A percentile compares a stretch with the other conserved stretches of the same genome.
Conservation (phyloP, 2,113 vertebrate genomes). For the Ramphastos sulfuratus region DNA sequence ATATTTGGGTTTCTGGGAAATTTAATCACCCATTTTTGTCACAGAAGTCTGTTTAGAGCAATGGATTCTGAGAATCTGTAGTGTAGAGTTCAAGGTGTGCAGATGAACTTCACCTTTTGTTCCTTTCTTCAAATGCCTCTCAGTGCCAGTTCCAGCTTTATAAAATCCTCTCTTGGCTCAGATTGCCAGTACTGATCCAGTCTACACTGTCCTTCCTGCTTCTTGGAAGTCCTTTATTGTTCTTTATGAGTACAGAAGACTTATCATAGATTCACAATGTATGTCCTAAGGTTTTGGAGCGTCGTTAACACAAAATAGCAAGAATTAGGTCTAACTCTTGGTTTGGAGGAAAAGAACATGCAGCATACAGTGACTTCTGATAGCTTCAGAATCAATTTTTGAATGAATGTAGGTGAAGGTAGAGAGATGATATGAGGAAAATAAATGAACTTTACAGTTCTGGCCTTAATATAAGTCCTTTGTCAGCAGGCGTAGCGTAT, state of each 20-base stretch:
- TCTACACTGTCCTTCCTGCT: slow-evolving; percentile 54
- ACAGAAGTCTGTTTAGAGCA: not conserved
- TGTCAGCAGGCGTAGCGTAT: not conserved
- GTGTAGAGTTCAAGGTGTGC: slow-evolving; percentile 53
- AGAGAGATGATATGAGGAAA: not conserved
- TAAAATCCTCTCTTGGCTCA: slow-evolving; percentile 40
- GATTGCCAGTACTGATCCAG: slow-evolving; percentile 39
- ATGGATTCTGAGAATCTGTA: slow-evolving; percentile 13
- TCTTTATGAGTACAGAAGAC: not conserved
- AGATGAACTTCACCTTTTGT: slow-evolving; percentile 68
- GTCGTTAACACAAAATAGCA: not conserved
- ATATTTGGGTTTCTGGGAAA: slow-evolving; percentile 34
- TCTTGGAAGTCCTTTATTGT: slow-evolving; percentile 57
- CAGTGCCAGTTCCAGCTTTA: slow-evolving; percentile 47
- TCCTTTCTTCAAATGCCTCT: slow-evolving; percentile 41
- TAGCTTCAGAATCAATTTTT: not conserved
- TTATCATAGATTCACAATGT: not conserved
- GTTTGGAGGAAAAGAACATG: not conserved
- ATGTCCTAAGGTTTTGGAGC: not conserved
- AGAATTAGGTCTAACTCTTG: not conserved
- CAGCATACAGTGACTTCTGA: not conserved
- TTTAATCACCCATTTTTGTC: slow-evolving; percentile 26
- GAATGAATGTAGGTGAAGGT: not conserved
- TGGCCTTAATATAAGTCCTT: not conserved
- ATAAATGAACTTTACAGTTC: not conserved